Evolutionary conservation across 2,888 invertebrate species (phyloP), one percentile per base, ranked within the genome.

Genomic region (Mesopsocus fuscifrons): DNA sequence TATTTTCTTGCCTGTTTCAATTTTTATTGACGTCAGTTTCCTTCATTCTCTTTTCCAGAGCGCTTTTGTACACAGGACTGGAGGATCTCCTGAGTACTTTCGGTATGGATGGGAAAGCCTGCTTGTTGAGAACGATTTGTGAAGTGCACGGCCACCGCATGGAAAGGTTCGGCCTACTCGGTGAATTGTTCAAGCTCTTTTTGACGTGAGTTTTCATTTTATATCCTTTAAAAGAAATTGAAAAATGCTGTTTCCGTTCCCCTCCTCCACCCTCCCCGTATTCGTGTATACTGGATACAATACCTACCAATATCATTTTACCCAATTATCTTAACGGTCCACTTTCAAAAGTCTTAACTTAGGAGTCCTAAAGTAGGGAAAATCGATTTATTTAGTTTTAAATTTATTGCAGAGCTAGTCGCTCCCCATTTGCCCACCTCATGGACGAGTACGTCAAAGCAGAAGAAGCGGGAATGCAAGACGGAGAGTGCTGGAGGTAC

Each of bases 401-500:
- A 26, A 26, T 47, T 21, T 17, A 17, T 52, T 55, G 35, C 56
- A 85, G 85, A 42, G 84, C 83, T 1, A 83, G 77, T 52, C 79
- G 77, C 59, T 85, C 87, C 1, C 83, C 84, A 0, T 84, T 77
- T 55, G 70, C 84, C 1, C 66, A 71, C 42, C 63, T 80, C 8
- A 60, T 87, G 43, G 59, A 68, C 2, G 85, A 85, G 52, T 85
- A 87, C 53, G 80, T 85, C 1, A 71, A 74, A 43, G 87, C 87
- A 0, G 84, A 87, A 59, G 71, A 72, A 45, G 72, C 77, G 5
- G 85, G 85, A 0, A 72, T 72, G 53, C 70, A 73, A 1, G 52
- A 56, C 38, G 80, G 81, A 4, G 85, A 87, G 59, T 87, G 87
- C 57, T 84, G 82, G 74, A 81, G 80, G 1, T 87, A 85, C 57